Base-by-base conservation (phyloP, 2,113 vertebrate species). In the Malurus melanocephalus region DNA sequence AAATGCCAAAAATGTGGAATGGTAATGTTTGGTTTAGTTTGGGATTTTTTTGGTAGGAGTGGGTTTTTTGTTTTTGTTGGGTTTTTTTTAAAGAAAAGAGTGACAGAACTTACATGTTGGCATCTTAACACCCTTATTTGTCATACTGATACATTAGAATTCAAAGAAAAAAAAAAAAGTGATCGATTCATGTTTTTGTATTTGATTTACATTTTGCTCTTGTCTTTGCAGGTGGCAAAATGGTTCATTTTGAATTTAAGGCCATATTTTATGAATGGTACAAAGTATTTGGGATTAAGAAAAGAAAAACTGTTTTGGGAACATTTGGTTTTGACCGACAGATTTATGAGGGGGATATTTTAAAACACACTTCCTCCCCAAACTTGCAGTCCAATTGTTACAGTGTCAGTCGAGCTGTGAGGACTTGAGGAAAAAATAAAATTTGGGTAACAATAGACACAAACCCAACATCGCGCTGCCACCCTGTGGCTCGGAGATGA, bases 391-490 rank as follows among this genome's bases (percentile, higher is more conserved):
- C 18, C 30, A 30, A 4, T 32, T 76, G 11, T 5, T 55, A 32
- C n/a, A 40, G 24, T 6, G 52, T 19, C 75, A 26, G 46, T 4
- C 15, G 40, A 49, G 14, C 32, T 19, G 11, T 1, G 33, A 65
- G 20, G 49, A 46, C 9, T 23, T 8, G 8, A 45, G 16, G 3
- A 30, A 38, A 18, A 6, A 0, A 0, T 2, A 11, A 33, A 35
- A 51, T 43, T 26, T 18, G 9, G 19, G 10, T 61, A 30, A 75
- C 12, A 13, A 66, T 2, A 19, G 4, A 8, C 21, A 22, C 52
- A 92, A 95, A 94, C 40, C 42, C 87, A 65, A 84, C 74, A 3
- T 40, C 8, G 75, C 6, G 67, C 43, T 90, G 95, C 93, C 95
- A 95, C 86, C 93, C 16, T 30, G 95, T 82, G 95, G 92, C 52